Evolutionary conservation across 2,113 vertebrate species (phyloP).

Genomic region (Tinamus guttatus): DNA sequence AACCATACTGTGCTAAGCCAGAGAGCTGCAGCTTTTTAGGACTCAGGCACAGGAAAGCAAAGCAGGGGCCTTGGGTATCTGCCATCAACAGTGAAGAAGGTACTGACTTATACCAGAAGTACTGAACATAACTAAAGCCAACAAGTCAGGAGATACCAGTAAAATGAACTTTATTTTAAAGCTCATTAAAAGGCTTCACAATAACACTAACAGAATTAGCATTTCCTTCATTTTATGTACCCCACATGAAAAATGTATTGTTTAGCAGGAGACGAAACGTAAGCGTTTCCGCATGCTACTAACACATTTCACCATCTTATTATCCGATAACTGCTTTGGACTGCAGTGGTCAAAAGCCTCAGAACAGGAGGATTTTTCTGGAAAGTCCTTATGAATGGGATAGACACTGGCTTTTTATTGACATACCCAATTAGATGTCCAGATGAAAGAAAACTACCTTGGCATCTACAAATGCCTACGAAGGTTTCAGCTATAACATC

Average conservation of each 20-base stretch:
- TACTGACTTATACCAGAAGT: background rate
- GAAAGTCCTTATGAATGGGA: constrained; percentile 62
- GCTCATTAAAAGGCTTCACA: constrained; percentile 80
- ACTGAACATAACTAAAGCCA: background rate
- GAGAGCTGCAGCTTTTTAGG: background rate
- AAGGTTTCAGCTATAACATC: constrained; percentile 58
- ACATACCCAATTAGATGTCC: constrained; percentile 71
- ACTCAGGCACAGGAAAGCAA: background rate
- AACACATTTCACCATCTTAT: constrained; percentile 75
- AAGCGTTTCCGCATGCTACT: constrained; percentile 79
- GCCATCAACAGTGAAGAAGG: background rate
- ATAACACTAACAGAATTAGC: constrained; percentile 71
- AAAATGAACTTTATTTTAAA: constrained; percentile 85
- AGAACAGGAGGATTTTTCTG: constrained; percentile 39
- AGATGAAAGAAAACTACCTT: constrained; percentile 82
- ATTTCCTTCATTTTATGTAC: constrained; percentile 67
- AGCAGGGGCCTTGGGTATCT: background rate
- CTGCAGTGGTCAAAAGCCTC: constrained; percentile 64
- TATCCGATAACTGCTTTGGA: constrained; percentile 51
- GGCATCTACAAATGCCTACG: constrained; percentile 76
- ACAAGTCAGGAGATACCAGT: constrained; percentile 50
- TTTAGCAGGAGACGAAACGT: constrained; percentile 67
- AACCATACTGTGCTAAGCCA: background rate
- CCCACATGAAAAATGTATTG: constrained; percentile 73
- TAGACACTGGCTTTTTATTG: constrained; percentile 48